Percentiles rank a stretch among this genome's conserved stretches.
Conservation (phyloP, 2,113 vertebrate genomes). For the Axis porcinus region DNA sequence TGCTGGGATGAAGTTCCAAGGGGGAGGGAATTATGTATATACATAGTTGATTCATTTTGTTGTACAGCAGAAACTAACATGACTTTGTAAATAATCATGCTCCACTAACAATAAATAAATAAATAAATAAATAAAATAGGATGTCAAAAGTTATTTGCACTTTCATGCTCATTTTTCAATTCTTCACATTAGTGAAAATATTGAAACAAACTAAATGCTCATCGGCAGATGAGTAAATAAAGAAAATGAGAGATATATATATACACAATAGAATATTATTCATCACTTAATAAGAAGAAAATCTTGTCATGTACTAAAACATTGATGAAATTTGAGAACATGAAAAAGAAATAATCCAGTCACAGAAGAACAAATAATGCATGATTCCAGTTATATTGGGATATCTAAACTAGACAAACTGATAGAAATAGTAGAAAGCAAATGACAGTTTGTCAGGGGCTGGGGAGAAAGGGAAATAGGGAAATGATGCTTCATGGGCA, state of each 20-base stretch:
- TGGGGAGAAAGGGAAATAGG: accelerated
- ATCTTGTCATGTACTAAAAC: neutral
- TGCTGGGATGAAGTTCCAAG: neutral
- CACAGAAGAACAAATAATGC: neutral
- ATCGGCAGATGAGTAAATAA: neutral
- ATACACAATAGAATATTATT: neutral
- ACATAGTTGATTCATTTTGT: neutral
- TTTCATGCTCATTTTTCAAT: neutral
- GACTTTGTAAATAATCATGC: neutral
- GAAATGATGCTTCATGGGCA: neutral
- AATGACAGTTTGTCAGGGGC: neutral
- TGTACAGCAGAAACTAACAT: neutral
- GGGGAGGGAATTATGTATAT: neutral
- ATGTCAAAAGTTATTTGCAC: neutral
- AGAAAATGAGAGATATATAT: neutral
- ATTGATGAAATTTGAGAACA: neutral
- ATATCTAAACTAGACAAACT: neutral
- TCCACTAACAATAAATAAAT: neutral
- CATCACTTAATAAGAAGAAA: neutral
- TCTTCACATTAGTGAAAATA: neutral
- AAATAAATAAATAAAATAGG: neutral
- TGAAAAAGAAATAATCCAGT: neutral
- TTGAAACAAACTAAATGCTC: neutral
- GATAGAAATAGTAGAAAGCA: neutral
- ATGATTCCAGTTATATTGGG: neutral